Conservation (phyloP, 2,888 invertebrate species). For the Uloborus plumipes region DNA sequence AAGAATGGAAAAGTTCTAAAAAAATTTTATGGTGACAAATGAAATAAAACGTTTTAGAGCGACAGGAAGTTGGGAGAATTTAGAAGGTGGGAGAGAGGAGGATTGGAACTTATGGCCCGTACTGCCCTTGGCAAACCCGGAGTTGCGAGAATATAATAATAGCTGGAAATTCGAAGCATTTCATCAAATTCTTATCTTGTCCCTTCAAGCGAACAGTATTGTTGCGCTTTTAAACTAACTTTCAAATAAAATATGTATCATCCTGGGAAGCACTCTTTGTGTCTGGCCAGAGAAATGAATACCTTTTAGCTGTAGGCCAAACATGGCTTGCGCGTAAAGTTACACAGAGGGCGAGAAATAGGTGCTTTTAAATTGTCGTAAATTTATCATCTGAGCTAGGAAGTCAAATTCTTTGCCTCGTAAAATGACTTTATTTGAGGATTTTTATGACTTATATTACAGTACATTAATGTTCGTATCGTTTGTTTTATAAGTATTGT, state of each 20-base stretch:
- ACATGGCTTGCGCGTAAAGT: neutral
- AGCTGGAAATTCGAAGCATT: constrained; percentile 9
- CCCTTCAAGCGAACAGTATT: constrained; percentile 14
- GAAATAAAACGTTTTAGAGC: too few relatives aligned
- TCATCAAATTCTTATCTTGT: constrained; percentile 51
- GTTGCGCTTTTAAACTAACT: too few relatives aligned
- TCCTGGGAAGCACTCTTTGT: neutral
- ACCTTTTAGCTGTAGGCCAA: constrained; percentile 28
- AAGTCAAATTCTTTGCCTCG: neutral
- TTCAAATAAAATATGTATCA: too few relatives aligned
- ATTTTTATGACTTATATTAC: neutral
- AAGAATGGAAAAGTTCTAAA: too few relatives aligned
- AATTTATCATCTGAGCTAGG: neutral
- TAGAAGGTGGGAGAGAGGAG: too few relatives aligned
- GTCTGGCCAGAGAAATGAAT: constrained; percentile 23
- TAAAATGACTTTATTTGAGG: neutral
- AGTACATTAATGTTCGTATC: too few relatives aligned
- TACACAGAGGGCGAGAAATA: neutral
- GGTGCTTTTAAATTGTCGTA: neutral
- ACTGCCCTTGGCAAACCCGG: too few relatives aligned
- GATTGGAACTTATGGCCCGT: too few relatives aligned
- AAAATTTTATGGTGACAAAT: too few relatives aligned
- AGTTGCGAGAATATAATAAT: too few relatives aligned
- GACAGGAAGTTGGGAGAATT: too few relatives aligned
- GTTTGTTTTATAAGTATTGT: too few relatives aligned